Percentiles rank a stretch among this genome's conserved stretches.
phyloP scores from a whole-genome alignment of 2,797 vertebrate species.

The Lepus oiostolus region DNA sequence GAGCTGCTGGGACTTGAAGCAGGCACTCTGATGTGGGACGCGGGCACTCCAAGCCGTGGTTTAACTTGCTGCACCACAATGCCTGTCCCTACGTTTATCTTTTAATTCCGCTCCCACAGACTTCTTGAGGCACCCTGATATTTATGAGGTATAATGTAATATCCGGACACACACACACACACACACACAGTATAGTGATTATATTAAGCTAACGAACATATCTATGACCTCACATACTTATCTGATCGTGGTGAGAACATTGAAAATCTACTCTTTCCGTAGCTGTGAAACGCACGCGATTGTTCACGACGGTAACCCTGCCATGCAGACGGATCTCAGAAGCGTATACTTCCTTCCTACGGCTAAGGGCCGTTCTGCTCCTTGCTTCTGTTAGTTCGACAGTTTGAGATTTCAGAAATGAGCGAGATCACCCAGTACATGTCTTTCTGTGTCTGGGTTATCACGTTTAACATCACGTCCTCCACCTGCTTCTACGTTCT shows the following conservation, averaged over 20 bases:
- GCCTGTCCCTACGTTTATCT: too few species aligned
- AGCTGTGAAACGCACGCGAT: not conserved
- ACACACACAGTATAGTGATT: not conserved
- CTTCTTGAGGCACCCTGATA: too few species aligned
- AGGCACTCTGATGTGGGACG: too few species aligned
- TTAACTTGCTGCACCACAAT: too few species aligned
- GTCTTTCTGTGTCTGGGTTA: not conserved
- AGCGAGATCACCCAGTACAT: not conserved
- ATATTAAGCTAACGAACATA: not conserved
- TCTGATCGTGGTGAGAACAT: not conserved
- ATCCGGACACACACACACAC: too few species aligned
- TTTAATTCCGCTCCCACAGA: too few species aligned
- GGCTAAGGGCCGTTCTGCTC: not conserved
- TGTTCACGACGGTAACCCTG: not conserved
- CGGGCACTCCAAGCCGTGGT: too few species aligned
- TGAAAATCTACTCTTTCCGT: not conserved
- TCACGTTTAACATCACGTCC: not conserved
- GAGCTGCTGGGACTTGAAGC: too few species aligned
- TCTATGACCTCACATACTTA: not conserved
- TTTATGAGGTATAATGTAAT: too few species aligned
- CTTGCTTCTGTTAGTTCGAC: not conserved
- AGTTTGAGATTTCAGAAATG: not conserved
- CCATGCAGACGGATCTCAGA: not conserved
- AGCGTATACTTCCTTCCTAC: not conserved
- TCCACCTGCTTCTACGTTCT: not conserved